A percentile compares a stretch with the other conserved stretches of the same genome.
Conservation (phyloP, 2,888 invertebrate species). For the Strigamia maritima region DNA sequence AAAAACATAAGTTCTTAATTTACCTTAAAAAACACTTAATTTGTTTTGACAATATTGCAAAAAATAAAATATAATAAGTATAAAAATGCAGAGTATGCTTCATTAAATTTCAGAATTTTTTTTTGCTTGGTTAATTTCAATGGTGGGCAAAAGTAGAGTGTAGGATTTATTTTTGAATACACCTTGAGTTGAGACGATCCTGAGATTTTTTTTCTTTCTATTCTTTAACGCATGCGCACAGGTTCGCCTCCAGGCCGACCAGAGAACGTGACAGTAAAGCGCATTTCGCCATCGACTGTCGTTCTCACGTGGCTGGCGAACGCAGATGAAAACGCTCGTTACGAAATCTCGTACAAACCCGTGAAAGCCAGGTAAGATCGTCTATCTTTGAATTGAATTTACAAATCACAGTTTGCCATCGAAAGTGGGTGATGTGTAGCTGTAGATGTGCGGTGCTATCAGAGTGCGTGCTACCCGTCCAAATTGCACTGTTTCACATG, state of each 20-base stretch:
- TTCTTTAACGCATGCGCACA: constrained; percentile 18
- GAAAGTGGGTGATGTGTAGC: background rate
- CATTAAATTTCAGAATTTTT: too few relatives aligned
- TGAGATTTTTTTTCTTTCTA: background rate
- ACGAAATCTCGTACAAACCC: constrained; percentile 86
- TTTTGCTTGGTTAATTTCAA: too few relatives aligned
- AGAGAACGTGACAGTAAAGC: constrained; percentile 84
- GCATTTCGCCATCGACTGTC: constrained; percentile 79
- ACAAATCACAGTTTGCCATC: background rate
- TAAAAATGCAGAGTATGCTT: too few relatives aligned
- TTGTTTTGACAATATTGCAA: too few relatives aligned
- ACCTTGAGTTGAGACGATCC: background rate
- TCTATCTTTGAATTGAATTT: constrained; percentile 12
- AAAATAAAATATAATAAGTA: too few relatives aligned
- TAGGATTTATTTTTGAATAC: background rate
- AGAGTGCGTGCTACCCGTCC: background rate
- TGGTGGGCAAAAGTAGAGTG: background rate
- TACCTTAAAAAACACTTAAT: too few relatives aligned
- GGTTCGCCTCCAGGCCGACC: constrained; percentile 49
- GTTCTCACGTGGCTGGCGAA: constrained; percentile 80
- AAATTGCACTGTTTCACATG: constrained; percentile 1
- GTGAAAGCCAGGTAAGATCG: constrained; percentile 78
- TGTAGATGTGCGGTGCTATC: background rate
- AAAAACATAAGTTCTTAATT: too few relatives aligned
- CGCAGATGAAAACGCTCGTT: constrained; percentile 70